These are phyloP conservation scores for Progne subis DNA, from an alignment of 2,113 vertebrate genomes.

Conservation along the genomic window DNA sequence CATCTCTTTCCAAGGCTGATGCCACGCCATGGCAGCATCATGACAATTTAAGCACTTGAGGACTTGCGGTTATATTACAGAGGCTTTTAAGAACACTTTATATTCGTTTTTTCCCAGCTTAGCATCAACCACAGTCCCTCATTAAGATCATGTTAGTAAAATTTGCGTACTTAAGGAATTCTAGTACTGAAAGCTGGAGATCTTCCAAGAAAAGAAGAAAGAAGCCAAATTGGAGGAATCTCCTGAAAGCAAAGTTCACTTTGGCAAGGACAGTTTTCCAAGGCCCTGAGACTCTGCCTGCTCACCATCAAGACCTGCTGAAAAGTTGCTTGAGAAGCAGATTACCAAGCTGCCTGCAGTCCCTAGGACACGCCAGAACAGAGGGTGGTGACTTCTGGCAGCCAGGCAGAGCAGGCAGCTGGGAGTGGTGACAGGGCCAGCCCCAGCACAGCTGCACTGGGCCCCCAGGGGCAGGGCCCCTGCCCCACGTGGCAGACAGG, in stretches of 20 bases:
- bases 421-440: background rate
- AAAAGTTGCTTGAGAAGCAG: background rate
- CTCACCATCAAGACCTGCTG: background rate
- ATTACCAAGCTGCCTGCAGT: background rate
- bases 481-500: background rate
- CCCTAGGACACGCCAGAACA: background rate
- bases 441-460: background rate
- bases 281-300: background rate
- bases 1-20: background rate
- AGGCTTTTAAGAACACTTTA: background rate
- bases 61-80: background rate
- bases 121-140: background rate
- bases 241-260: background rate
- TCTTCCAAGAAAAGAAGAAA: background rate
- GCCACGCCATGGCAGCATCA: background rate
- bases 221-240: background rate
- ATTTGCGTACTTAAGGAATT: background rate
- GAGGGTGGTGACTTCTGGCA: background rate
- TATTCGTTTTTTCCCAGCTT: background rate
- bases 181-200: background rate
- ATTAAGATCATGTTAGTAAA: background rate
- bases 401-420: background rate
- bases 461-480: background rate
- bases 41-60: background rate
- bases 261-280: background rate